Percentiles rank a stretch among this genome's conserved stretches.
phyloP scores from a whole-genome alignment of 2,888 invertebrate genomes.

The Athalia circularis region DNA sequence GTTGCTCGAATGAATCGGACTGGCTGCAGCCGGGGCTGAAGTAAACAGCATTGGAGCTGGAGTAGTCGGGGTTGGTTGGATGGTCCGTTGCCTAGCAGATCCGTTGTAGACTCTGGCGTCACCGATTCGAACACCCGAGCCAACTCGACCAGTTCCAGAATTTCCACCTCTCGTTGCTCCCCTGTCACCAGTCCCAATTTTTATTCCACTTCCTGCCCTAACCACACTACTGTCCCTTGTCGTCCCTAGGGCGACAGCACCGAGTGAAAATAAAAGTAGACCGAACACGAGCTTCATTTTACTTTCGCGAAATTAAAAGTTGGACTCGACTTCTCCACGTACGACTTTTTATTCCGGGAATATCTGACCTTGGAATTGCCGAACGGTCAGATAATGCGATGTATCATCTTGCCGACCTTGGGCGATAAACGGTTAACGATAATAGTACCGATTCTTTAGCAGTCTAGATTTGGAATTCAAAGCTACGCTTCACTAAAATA shows the following conservation, averaged over 20 bases:
- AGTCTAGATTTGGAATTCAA: too few relatives aligned
- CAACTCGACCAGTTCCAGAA: constrained; percentile 53
- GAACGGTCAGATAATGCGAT: neutral
- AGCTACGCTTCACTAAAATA: too few relatives aligned
- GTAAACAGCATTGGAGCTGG: constrained; percentile 52
- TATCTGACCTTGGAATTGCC: constrained; percentile 1
- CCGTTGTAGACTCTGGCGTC: constrained; percentile 64
- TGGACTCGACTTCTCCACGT: constrained; percentile 15
- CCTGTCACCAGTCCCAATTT: constrained; percentile 56
- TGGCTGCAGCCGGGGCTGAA: constrained; percentile 55
- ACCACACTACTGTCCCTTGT: constrained; percentile 55
- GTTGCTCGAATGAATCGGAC: constrained; percentile 38
- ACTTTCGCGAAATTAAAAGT: neutral
- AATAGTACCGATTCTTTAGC: too few relatives aligned
- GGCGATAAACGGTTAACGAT: too few relatives aligned
- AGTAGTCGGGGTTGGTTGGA: constrained; percentile 61
- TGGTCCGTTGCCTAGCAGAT: constrained; percentile 64
- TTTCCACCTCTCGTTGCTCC: constrained; percentile 58
- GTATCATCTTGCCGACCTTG: neutral
- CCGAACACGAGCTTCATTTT: constrained; percentile 26
- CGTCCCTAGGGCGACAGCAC: constrained; percentile 16
- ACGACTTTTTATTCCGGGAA: neutral
- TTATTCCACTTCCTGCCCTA: constrained; percentile 62
- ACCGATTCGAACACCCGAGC: constrained; percentile 61
- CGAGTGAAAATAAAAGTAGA: constrained; percentile 35